Evolutionary conservation across 2,797 vertebrate species (phyloP).

Genomic region (Aphelocoma californica): DNA sequence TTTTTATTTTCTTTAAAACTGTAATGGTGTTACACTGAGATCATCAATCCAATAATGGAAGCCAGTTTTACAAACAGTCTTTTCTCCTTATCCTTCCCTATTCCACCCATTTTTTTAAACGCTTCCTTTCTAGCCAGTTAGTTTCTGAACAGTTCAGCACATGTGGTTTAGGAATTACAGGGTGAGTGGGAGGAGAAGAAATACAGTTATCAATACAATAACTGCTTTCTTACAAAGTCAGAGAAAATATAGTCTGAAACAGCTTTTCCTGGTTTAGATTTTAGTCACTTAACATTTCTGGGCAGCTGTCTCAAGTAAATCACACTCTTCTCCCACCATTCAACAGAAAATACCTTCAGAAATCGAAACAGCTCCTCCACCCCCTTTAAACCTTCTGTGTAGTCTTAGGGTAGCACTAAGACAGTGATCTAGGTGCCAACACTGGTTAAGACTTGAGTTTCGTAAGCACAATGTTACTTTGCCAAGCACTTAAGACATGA

Average conservation of each 20-base stretch:
- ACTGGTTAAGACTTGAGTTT: background rate
- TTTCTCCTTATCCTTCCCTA: background rate
- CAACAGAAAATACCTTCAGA: background rate
- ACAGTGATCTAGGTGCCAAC: background rate
- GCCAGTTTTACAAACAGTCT: background rate
- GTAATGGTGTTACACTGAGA: background rate
- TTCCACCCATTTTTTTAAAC: background rate
- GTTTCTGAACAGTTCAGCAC: background rate
- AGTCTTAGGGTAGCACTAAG: background rate
- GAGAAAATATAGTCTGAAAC: background rate
- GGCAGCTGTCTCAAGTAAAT: background rate
- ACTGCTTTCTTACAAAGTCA: background rate
- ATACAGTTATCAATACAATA: background rate
- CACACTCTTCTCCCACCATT: background rate
- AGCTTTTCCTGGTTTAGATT: background rate
- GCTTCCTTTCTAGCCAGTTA: background rate
- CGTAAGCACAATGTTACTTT: background rate
- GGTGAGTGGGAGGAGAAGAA: accelerated
- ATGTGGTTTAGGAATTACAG: background rate
- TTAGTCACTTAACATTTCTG: background rate
- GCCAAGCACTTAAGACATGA: background rate
- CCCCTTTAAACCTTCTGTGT: background rate
- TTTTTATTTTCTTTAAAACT: background rate
- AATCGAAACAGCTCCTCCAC: background rate
- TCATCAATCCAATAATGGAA: background rate